These are phyloP conservation scores for Drosophila jambulina DNA, from an alignment of 1,140 invertebrate genomes.

Conservation along the genomic window DNA sequence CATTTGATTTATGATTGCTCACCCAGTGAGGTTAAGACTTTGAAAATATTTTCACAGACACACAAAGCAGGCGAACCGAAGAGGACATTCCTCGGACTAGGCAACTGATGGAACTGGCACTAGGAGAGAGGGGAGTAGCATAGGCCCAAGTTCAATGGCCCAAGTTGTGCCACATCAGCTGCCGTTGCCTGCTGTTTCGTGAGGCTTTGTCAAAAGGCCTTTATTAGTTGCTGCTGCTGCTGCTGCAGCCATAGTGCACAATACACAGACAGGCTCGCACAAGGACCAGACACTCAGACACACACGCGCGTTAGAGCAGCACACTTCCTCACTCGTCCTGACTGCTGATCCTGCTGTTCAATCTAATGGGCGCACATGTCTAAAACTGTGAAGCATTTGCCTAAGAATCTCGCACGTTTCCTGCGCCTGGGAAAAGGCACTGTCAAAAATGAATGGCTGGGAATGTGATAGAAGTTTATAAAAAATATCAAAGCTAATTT, in stretches of 20 bases:
- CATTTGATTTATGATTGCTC: constrained; percentile 82
- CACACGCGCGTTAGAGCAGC: background rate
- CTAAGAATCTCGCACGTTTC: constrained; percentile 69
- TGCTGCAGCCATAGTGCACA: constrained; percentile 59
- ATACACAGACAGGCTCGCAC: constrained; percentile 19
- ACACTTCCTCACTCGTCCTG: constrained; percentile 24
- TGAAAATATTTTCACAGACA: constrained; percentile 81
- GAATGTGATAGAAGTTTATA: background rate
- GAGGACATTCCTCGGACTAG: constrained; percentile 44
- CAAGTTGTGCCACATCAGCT: constrained; percentile 1
- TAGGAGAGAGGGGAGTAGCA: constrained; percentile 8
- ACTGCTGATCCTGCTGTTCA: constrained; percentile 64
- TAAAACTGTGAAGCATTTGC: constrained; percentile 73
- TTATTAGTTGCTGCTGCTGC: constrained; percentile 68
- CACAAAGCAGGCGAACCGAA: constrained; percentile 56
- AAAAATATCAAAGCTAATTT: background rate
- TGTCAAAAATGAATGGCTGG: background rate
- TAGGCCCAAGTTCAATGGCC: constrained; percentile 57
- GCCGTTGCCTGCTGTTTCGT: constrained; percentile 32
- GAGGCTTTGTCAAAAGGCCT: constrained; percentile 59
- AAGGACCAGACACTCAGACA: constrained; percentile 5
- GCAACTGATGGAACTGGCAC: constrained; percentile 15
- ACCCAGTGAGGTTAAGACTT: constrained; percentile 81
- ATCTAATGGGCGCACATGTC: constrained; percentile 80
- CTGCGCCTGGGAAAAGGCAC: constrained; percentile 1